phyloP scores from a whole-genome alignment of 2,113 vertebrate species.

The Oceanites oceanicus region DNA sequence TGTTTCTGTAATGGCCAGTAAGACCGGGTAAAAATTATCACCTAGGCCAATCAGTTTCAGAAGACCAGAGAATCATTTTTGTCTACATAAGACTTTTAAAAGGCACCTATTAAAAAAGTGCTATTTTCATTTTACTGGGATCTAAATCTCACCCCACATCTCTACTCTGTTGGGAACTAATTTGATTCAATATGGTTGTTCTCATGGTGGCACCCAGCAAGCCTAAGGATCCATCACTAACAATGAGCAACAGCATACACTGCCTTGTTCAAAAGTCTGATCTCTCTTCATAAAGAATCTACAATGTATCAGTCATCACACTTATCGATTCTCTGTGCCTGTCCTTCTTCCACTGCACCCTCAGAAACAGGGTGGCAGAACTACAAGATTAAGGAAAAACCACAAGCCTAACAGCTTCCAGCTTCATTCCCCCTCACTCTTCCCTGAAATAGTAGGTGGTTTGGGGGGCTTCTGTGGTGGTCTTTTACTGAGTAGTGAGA shows the following conservation, averaged over 20 bases:
- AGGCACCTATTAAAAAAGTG: not conserved
- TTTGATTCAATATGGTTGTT: not conserved
- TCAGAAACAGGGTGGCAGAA: not conserved
- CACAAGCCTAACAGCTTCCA: not conserved
- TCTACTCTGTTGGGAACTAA: not conserved
- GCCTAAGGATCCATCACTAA: not conserved
- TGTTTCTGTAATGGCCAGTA: not conserved
- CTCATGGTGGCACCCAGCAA: not conserved
- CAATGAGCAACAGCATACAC: not conserved
- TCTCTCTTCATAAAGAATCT: not conserved
- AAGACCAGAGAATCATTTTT: not conserved
- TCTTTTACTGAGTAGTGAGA: not conserved
- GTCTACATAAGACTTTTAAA: not conserved
- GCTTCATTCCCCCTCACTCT: not conserved
- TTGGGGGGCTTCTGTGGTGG: not conserved
- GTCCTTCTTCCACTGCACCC: not conserved
- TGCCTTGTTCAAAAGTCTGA: not conserved
- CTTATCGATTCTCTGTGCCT: not conserved
- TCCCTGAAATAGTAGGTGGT: not conserved
- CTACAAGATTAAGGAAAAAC: not conserved
- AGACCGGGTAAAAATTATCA: not conserved
- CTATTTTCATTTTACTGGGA: not conserved
- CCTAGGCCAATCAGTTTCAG: not conserved
- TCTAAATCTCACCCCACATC: not conserved
- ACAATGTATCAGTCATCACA: not conserved